Base-by-base conservation (phyloP, 2,113 vertebrate genomes). In the Chionis minor region DNA sequence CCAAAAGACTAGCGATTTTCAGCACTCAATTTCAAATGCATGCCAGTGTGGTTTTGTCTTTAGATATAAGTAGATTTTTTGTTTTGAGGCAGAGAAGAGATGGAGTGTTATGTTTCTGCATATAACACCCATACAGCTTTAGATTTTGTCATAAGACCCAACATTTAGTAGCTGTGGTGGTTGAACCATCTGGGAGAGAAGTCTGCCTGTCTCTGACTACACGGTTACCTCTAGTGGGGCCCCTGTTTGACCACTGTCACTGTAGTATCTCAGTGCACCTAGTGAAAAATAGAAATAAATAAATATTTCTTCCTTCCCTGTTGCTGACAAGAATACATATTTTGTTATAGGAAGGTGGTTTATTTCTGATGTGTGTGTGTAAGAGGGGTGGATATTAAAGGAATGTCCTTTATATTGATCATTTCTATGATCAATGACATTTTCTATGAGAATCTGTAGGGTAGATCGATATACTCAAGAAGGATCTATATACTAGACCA, bases 31-130 rank as follows among this genome's bases (percentile, higher is more conserved):
- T 92, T 81, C 83, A 86, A 79, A 91, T 1, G 14, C 42, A 67
- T 81, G 32, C 55, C 91, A 86, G 13, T 59, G 59, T 33, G 52
- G 3, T 67, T 78, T 89, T 95, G 59, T 79, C 69, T 84, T 93
- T 73, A 78, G 42, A 42, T 63, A 45, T 38, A 86, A 94, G 86
- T 27, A 47, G n/a, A 70, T 77, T 90, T 96, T 89, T 90, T 93
- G 47, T 80, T 97, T 71, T 61, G 62, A 91, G 52, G 74, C 54
- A 93, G 38, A 90, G 42, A 77, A 94, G 54, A 88, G 58, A 86
- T 14, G 24, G 70, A 73, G 47, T 88, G 81, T 93, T 94, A 66
- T 88, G 38, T 62, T 94, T 83, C 71, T 92, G 32, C 32, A 44
- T 55, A 38, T 33, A 86, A 78, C 51, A 80, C 42, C 71, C 84